Evolutionary conservation across 1,140 invertebrate species (phyloP), one percentile per base, ranked within the genome.

Genomic region (Limonius californicus): DNA sequence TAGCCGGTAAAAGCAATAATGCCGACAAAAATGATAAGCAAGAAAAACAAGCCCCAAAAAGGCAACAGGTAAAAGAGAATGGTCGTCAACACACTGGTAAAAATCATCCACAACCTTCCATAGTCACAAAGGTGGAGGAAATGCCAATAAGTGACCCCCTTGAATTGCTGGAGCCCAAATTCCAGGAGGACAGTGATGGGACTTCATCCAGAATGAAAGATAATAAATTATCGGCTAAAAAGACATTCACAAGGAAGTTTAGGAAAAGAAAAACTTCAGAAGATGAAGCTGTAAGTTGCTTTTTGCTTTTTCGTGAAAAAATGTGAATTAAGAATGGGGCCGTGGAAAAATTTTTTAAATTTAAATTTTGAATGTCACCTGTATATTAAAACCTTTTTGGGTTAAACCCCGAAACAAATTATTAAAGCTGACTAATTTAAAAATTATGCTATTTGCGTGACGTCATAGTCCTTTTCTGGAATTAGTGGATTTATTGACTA

Each of bases 1-100:
- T 75, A 14, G 67, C 70, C 0, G 63, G 61, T 8, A 64, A 64
- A 59, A 58, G 32, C 4, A 59, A 20, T 35, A 57, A 54, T 42
- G 18, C 57, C 20, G 45, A 3, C 12, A 54, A 30, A 20, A 43
- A 50, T 20, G 11, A 54, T 3, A 18, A 59, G 35, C 47, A 62
- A 7, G 32, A 27, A 27, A 47, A 7, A 9, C 2, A 47, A 59
- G 23, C 12, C 14, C 16, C 15, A 23, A n/a, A 23, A 20, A 53
- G 6, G 7, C 30, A 11, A 14, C 14, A 12, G n/a, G 2, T 15
- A 62, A 45, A 20, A n/a, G 20, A 27, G 9, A 27, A 27, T 9
- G 23, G 23, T 27, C n/a, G n/a, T n/a, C n/a, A n/a, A n/a, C n/a
- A n/a, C n/a, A n/a, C n/a, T n/a, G n/a, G n/a, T n/a, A n/a, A n/a